Evolutionary conservation across 2,888 invertebrate genomes (phyloP), one percentile per base, ranked within the genome.

Genomic region (Baronia brevicornis): DNA sequence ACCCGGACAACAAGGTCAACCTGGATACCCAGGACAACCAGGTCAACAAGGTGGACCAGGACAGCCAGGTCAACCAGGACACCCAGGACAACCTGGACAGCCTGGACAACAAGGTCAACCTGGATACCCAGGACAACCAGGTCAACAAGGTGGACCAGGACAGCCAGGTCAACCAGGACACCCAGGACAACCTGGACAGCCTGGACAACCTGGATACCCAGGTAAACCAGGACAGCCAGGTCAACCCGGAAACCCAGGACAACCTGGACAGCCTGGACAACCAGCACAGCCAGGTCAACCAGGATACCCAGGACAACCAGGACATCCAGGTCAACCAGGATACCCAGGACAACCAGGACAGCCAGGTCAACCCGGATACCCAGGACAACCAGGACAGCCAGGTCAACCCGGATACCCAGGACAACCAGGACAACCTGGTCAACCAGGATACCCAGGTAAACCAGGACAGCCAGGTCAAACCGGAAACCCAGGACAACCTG

Each of bases 281-380:
- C n/a, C n/a, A n/a, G n/a, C n/a, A 3, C 25, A 40, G 8, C 44
- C 48, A 8, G 55, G 53, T 6, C 33, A 37, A 14, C 44, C 47
- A 10, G 51, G 47, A 14, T 12, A 35, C 0, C 39, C 43, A n/a
- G 43, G 43, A 6, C 22, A 38, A 2, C 41, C 41, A 35, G 57
- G 60, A 9, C 33, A 43, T 11, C 57, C 66, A 5, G 61, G 60
- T 0, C 17, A 42, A 0, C 54, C 56, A 34, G 58, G 45, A 2
- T n/a, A 43, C 2, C 54, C 60, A 8, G 57, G 61, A 3, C 27
- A 45, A 11, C 48, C 54, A 5, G 50, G 43, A n/a, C 22, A 41
- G 7, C 43, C 46, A 1, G 49, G 51, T 0, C 2, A 47, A 19
- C 88, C 88, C 0, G 84, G 78, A 22, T 68, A 59, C n/a, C 86